These are phyloP conservation scores for Nowickia ferox DNA, from an alignment of 2,888 invertebrate species.

Conservation along the genomic window DNA sequence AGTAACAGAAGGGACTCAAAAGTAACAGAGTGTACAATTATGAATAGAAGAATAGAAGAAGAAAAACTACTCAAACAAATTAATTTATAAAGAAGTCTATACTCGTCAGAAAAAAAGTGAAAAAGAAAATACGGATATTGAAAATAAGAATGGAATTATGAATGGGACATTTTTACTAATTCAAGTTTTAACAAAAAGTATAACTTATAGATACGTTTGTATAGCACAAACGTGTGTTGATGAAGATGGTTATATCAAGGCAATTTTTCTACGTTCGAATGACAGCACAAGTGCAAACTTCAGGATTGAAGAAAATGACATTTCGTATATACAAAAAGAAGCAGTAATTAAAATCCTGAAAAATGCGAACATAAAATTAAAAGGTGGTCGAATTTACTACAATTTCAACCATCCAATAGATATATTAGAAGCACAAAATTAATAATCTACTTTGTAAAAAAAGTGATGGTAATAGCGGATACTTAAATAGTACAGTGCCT, in stretches of 20 bases:
- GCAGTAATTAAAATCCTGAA: constrained; percentile 49
- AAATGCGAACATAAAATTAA: constrained; percentile 54
- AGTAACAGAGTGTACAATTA: constrained; percentile 53
- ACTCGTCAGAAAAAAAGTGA: constrained; percentile 46
- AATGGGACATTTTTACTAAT: constrained; percentile 50
- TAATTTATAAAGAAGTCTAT: constrained; percentile 54
- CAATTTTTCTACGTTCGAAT: constrained; percentile 50
- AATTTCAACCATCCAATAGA: constrained; percentile 54
- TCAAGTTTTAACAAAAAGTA: constrained; percentile 46
- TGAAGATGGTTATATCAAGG: constrained; percentile 44
- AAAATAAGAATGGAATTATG: constrained; percentile 49
- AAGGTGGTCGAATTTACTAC: constrained; percentile 51
- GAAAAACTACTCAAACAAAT: constrained; percentile 50
- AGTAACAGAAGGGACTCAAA: constrained; percentile 20
- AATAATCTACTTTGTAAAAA: constrained; percentile 50
- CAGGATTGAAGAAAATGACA: constrained; percentile 55
- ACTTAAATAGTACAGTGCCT: constrained; percentile 51
- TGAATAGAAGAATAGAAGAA: constrained; percentile 48
- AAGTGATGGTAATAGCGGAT: constrained; percentile 52
- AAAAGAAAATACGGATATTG: constrained; percentile 45
- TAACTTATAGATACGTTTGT: constrained; percentile 47
- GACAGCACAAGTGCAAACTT: constrained; percentile 53
- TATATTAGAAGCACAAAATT: constrained; percentile 55
- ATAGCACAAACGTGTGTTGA: constrained; percentile 51
- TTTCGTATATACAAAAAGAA: constrained; percentile 59